These are phyloP conservation scores for Champsocephalus gunnari DNA, from an alignment of 2,797 vertebrate species.

Conservation along the genomic window DNA sequence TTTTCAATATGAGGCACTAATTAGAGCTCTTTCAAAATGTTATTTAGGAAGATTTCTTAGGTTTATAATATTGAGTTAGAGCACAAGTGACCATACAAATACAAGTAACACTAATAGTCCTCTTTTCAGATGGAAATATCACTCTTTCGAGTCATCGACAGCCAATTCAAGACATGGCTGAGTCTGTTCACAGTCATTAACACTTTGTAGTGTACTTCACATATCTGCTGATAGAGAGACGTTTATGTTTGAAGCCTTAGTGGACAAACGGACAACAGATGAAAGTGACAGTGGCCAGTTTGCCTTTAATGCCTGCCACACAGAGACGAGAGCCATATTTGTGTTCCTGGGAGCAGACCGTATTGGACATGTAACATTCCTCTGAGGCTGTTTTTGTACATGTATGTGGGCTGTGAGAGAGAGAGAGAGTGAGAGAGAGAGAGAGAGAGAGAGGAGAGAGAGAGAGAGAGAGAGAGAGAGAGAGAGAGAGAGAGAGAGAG, in stretches of 20 bases:
- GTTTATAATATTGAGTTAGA: constrained; percentile 12
- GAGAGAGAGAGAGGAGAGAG: background rate
- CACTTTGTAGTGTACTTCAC: constrained; percentile 48
- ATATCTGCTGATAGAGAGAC: constrained; percentile 35
- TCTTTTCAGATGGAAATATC: constrained; percentile 53
- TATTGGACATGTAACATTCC: background rate
- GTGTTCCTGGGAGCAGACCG: constrained; percentile 9
- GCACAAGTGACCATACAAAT: constrained; percentile 25
- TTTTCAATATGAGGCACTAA: constrained; percentile 24
- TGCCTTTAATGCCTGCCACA: constrained; percentile 30
- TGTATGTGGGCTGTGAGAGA: background rate
- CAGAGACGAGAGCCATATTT: constrained; percentile 26
- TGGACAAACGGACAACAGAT: constrained; percentile 30
- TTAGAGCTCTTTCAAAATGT: constrained; percentile 45
- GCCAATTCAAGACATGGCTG: constrained; percentile 39
- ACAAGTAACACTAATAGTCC: constrained; percentile 41
- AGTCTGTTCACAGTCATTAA: constrained; percentile 28
- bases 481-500: background rate
- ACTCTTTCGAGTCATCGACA: constrained; percentile 49
- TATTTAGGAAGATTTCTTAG: constrained; percentile 9
- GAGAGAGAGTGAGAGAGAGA: constrained; percentile 11
- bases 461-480: background rate
- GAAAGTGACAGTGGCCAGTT: constrained; percentile 24
- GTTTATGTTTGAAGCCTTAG: constrained; percentile 38
- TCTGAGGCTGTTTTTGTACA: background rate